Evolutionary conservation across 2,113 vertebrate species (phyloP).

Genomic region (Brevimyrus niger): DNA sequence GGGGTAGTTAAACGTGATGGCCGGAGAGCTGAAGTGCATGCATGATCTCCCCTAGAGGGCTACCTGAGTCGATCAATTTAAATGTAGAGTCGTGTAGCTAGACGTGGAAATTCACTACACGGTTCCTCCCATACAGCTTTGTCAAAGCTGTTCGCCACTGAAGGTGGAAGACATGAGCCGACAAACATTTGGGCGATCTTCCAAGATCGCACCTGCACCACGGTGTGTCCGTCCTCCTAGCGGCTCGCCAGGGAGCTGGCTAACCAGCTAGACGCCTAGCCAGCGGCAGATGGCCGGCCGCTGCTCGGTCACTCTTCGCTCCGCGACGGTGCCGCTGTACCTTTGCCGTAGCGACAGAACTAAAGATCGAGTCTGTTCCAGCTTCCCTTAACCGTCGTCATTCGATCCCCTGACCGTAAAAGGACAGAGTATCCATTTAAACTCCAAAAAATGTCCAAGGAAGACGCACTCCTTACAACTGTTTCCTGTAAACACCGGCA

Average conservation of each 20-base stretch:
- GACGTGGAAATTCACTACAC: not conserved
- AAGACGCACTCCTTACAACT: not conserved
- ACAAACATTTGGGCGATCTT: not conserved
- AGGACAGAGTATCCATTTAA: not conserved
- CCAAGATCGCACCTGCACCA: not conserved
- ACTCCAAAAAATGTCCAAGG: not conserved
- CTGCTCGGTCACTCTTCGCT: not conserved
- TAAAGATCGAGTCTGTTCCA: not conserved
- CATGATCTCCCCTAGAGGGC: not conserved
- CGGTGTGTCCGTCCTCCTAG: not conserved
- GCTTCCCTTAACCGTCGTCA: not conserved
- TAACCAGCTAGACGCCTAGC: slow-evolving; percentile 11
- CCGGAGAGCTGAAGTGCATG: not conserved
- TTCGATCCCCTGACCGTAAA: not conserved
- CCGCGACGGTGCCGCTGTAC: not conserved
- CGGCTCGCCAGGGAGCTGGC: not conserved
- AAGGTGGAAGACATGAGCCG: not conserved
- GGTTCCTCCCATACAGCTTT: not conserved
- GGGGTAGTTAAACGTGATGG: not conserved
- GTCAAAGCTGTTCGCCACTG: not conserved
- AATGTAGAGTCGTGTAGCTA: not conserved
- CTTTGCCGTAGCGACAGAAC: not conserved
- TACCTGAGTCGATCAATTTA: not conserved
- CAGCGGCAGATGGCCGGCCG: not conserved
- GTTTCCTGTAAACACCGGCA: slow-evolving; percentile 53